phyloP scores from a whole-genome alignment of 2,888 invertebrate species.

The Drosophila vallismaia region DNA sequence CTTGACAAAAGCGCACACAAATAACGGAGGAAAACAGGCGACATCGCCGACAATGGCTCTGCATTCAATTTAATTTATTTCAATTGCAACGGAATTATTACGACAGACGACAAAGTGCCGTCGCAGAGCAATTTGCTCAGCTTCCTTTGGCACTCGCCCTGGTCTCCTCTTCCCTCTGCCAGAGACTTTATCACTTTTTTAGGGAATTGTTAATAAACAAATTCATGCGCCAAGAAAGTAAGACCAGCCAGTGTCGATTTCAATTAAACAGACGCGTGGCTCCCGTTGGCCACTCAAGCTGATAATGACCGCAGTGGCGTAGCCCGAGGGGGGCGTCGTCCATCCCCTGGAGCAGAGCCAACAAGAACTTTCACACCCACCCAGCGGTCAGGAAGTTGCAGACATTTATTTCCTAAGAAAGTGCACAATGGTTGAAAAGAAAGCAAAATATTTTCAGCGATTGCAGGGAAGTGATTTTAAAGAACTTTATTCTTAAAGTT shows the following conservation, averaged over 20 bases:
- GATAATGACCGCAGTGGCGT: conserved; percentile 32
- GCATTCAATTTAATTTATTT: conserved; percentile 79
- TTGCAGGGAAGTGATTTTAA: neutral
- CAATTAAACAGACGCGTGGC: conserved; percentile 75
- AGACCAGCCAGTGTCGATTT: conserved; percentile 72
- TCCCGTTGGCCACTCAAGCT: conserved; percentile 32
- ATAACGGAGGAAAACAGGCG: conserved; percentile 47
- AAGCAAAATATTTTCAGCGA: neutral
- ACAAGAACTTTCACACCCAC: conserved; percentile 10
- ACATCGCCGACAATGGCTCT: conserved; percentile 56
- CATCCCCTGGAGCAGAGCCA: neutral
- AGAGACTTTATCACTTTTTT: conserved; percentile 34
- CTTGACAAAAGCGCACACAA: conserved; percentile 58
- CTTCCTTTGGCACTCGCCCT: conserved; percentile 1
- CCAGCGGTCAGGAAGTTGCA: conserved; percentile 22
- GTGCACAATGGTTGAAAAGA: conserved; percentile 1
- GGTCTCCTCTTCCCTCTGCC: neutral
- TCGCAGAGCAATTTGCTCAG: conserved; percentile 62
- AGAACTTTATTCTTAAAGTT: neutral
- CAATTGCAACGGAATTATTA: conserved; percentile 77
- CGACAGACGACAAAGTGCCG: conserved; percentile 65
- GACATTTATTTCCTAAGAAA: conserved; percentile 16
- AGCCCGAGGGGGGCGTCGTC: neutral
- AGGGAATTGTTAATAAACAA: conserved; percentile 70
- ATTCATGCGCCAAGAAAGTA: conserved; percentile 58